Base-by-base conservation (phyloP, 2,113 vertebrate species). In the Pelvicachromis taeniatus region DNA sequence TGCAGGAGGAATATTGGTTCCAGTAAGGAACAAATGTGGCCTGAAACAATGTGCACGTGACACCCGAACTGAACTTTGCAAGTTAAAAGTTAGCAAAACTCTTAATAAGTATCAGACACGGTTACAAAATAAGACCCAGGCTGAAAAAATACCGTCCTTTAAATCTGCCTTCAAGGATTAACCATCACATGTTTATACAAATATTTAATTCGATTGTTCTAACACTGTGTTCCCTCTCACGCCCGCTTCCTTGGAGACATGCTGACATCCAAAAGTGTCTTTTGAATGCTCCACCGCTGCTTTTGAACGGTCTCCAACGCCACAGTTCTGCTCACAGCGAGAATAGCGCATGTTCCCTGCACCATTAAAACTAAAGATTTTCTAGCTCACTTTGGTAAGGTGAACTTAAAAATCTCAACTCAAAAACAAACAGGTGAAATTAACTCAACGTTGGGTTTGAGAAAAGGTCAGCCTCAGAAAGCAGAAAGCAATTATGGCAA, bases 121-220 rank as follows among this genome's bases (percentile, higher is more conserved):
- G 21, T 26, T 17, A 70, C 13, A 70, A 16, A n/a, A 3, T n/a
- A 68, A n/a, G 3, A 7, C 14, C 2, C 14, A 31, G 14, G 5
- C 12, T 33, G 8, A 29, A 29, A 29, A 31, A 33, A 75, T 7
- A 35, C 4, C 0, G 14, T 31, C 17, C 33, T 38, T 16, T 65
- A 53, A 68, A 81, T 68, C 12, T 65, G 61, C 63, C 80, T 42
- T 38, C 59, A 17, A 68, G 48, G 54, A 81, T 61, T 10, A 50
- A 11, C 3, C 12, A 21, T 0, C 38, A 50, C 21, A 58, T 2
- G 1, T 58, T 31, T 59, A 8, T 16, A 1, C 7, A 53, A 68
- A 16, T 31, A 19, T 21, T 55, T 73, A 31, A 83, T 21, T 2
- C 9, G 13, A 17, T 35, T 42, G 50, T 10, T 63, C n/a, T 42